phyloP scores from a whole-genome alignment of 2,888 invertebrate genomes.

The Ophion ellenae region DNA sequence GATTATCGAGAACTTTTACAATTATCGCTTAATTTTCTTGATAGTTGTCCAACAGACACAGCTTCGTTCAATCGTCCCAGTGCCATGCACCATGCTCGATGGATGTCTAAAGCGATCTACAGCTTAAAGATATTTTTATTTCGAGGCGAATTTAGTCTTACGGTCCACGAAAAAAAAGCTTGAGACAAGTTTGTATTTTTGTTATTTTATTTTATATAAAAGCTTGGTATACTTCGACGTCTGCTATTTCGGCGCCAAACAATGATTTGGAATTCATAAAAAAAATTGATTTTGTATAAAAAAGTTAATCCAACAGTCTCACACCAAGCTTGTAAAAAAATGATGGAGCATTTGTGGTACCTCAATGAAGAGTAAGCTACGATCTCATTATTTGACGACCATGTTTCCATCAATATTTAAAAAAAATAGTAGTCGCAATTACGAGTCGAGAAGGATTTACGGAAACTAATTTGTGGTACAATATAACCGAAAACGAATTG shows the following conservation, averaged over 20 bases:
- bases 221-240: slow-evolving; percentile 67
- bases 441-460: slow-evolving; percentile 11
- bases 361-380: slow-evolving; percentile 61
- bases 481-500: slow-evolving; percentile 26
- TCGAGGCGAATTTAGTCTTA: slow-evolving; percentile 67
- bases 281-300: slow-evolving; percentile 59
- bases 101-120: slow-evolving; percentile 74
- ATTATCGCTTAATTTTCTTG: slow-evolving; percentile 72
- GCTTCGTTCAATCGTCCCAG: slow-evolving; percentile 64
- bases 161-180: slow-evolving; percentile 56
- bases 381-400: slow-evolving; percentile 66
- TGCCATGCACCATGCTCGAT: slow-evolving; percentile 72
- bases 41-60: slow-evolving; percentile 50
- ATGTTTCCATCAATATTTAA: slow-evolving; percentile 45
- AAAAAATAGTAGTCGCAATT: slow-evolving; percentile 34
- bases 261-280: slow-evolving; percentile 69
- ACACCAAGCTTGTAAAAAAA: slow-evolving; percentile 52
- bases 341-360: slow-evolving; percentile 69
- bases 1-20: slow-evolving; percentile 71
- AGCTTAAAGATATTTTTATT: slow-evolving; percentile 73
- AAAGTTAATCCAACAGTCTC: slow-evolving; percentile 51
- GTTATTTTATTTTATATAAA: slow-evolving; percentile 68
- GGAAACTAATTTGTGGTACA: slow-evolving; percentile 3
- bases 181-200: slow-evolving; percentile 70
- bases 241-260: slow-evolving; percentile 64